These are phyloP conservation scores for Microcebus ravelobensis DNA, from an alignment of 2,113 vertebrate genomes.

Conservation along the genomic window DNA sequence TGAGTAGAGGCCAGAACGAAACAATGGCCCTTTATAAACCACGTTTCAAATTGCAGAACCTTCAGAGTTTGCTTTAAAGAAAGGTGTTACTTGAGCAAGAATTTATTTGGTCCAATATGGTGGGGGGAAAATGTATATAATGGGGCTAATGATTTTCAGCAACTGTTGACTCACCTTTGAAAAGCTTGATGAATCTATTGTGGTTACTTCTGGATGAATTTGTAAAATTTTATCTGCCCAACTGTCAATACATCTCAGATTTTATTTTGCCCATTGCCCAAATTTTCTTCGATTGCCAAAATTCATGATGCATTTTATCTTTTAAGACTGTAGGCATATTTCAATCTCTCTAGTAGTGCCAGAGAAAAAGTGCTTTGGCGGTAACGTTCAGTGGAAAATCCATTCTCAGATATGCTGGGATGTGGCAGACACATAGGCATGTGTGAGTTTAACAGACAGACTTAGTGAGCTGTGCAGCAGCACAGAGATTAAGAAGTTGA, in stretches of 20 bases:
- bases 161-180: not conserved
- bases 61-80: not conserved
- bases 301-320: conserved; percentile 33
- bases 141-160: not conserved
- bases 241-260: not conserved
- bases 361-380: conserved; percentile 38
- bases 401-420: conserved; percentile 23
- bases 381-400: not conserved
- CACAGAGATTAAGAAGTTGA: conserved; percentile 53
- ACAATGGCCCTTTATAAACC: not conserved
- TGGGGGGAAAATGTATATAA: not conserved
- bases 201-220: conserved; percentile 24
- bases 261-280: not conserved
- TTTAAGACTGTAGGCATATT: conserved; percentile 37
- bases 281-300: not conserved
- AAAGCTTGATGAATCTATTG: not conserved
- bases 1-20: not conserved
- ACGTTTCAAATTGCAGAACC: not conserved
- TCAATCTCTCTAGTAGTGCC: conserved; percentile 42
- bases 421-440: not conserved
- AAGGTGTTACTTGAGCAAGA: not conserved
- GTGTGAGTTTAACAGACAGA: conserved; percentile 52
- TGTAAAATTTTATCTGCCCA: not conserved
- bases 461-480: not conserved
- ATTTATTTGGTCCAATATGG: not conserved